These are phyloP conservation scores for Trogon surrucura DNA, from an alignment of 2,113 vertebrate genomes.

Conservation along the genomic window DNA sequence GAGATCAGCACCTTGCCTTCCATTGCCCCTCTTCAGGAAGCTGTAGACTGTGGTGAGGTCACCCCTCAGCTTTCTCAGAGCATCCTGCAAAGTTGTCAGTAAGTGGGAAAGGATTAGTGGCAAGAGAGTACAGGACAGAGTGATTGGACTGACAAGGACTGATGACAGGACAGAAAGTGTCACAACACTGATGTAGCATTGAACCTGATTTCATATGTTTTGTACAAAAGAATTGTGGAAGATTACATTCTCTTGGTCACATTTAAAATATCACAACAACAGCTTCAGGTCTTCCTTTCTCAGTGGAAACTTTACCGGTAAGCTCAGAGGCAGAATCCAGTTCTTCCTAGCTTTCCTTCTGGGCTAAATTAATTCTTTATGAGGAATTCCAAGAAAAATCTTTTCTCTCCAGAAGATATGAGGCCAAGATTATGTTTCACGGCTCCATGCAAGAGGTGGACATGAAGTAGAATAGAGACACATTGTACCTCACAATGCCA, in stretches of 20 bases:
- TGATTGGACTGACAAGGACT: neutral
- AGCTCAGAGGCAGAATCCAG: neutral
- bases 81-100: neutral
- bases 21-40: neutral
- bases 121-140: neutral
- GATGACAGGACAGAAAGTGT: neutral
- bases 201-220: neutral
- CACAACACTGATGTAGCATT: neutral
- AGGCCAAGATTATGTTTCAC: neutral
- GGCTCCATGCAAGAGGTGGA: neutral
- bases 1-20: neutral
- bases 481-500: rapidly evolving
- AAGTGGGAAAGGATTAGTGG: neutral
- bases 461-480: neutral
- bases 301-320: neutral
- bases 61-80: neutral
- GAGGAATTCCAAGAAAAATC: neutral
- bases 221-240: neutral
- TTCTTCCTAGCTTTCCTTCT: neutral
- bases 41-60: too few relatives aligned
- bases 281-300: neutral
- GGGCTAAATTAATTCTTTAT: neutral
- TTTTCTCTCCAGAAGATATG: neutral
- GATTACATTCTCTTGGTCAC: neutral
- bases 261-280: neutral